phyloP scores from a whole-genome alignment of 30 jellyfish, hydroid and myxozoan species.

The Turritopsis rubra region DNA sequence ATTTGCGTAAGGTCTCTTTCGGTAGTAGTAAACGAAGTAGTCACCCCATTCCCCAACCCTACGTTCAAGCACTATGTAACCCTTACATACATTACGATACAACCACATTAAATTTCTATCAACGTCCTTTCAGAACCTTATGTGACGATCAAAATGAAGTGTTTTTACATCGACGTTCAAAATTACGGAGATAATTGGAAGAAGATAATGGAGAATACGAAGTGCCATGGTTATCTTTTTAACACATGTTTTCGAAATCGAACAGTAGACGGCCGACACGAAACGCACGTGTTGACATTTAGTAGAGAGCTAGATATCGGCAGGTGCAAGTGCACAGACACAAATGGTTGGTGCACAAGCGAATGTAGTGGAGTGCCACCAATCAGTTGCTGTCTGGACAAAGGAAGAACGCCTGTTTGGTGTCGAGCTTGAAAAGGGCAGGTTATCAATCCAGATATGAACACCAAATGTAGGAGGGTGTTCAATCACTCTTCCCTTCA shows the following conservation, averaged over 20 bases:
- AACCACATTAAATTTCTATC: too few species aligned
- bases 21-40: too few species aligned
- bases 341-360: conserved; percentile 53
- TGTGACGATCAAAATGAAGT: conserved; percentile 78
- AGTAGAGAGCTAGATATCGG: conserved; percentile 35
- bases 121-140: conserved; percentile 55
- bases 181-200: conserved; percentile 72
- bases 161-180: conserved; percentile 70
- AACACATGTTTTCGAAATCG: conserved; percentile 60
- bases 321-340: conserved; percentile 57
- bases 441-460: background rate
- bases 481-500: too few species aligned
- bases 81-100: too few species aligned
- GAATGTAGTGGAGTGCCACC: conserved; percentile 13
- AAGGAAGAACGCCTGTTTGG: conserved; percentile 41
- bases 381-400: conserved; percentile 63
- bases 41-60: too few species aligned
- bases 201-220: conserved; percentile 30
- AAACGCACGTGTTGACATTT: conserved; percentile 76
- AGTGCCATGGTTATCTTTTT: conserved; percentile 51
- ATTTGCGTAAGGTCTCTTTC: too few species aligned
- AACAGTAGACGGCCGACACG: conserved; percentile 60
- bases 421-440: conserved; percentile 32
- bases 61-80: too few species aligned
- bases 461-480: too few species aligned